These are phyloP conservation scores for Grallaria varia DNA, from an alignment of 2,113 vertebrate species.

Conservation along the genomic window DNA sequence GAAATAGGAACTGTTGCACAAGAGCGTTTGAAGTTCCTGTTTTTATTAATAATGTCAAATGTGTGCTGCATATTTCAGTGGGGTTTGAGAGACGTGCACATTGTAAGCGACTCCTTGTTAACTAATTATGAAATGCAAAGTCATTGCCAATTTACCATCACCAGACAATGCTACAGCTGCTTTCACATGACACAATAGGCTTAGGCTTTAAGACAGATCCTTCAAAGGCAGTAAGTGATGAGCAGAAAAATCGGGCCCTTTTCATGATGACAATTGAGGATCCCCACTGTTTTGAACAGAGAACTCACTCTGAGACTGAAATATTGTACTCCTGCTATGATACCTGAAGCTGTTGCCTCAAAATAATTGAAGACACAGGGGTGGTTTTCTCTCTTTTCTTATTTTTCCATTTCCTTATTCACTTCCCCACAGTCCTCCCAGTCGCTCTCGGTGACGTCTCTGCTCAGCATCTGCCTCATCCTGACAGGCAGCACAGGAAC, in stretches of 20 bases:
- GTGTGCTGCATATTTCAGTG: background rate
- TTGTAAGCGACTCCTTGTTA: background rate
- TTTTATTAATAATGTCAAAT: background rate
- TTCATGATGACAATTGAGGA: background rate
- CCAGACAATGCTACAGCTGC: conserved; percentile 13
- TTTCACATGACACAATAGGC: background rate
- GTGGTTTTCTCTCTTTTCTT: background rate
- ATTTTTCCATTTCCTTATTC: background rate
- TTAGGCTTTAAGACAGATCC: background rate
- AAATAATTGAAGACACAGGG: background rate
- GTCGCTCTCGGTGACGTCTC: fast-evolving
- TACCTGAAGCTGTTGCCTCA: background rate
- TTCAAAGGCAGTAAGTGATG: background rate
- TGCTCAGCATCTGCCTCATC: background rate
- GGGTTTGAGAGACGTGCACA: background rate
- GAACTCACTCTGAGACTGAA: background rate
- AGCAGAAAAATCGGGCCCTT: background rate
- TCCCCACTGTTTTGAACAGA: background rate
- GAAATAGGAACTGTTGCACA: background rate
- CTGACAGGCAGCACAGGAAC: fast-evolving
- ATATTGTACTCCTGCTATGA: background rate
- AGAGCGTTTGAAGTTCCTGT: background rate
- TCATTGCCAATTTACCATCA: background rate
- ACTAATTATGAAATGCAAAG: conserved; percentile 29
- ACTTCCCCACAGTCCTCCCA: background rate